Evolutionary conservation across 2,797 vertebrate species (phyloP), one percentile per base, ranked within the genome.

Genomic region (Ctenopoma multispine): DNA sequence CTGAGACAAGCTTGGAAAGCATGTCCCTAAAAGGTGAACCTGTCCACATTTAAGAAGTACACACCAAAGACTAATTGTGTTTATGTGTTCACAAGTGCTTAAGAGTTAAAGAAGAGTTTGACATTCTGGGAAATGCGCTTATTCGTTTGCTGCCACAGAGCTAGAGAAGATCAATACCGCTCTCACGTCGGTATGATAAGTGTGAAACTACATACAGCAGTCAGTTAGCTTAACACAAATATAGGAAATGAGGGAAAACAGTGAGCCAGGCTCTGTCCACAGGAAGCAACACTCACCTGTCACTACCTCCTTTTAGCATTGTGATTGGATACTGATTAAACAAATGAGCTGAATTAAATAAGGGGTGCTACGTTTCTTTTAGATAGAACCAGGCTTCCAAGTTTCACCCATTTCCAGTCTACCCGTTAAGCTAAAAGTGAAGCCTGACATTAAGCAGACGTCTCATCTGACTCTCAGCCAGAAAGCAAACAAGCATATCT

Each of bases 71-170:
- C 49, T 40, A 59, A 58, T 5, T 29, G 12, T 54, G 66, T 75
- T n/a, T 2, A 5, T 20, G 69, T n/a, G 60, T 77, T 81, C 31
- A 81, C 79, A 81, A 79, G 85, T 85, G 78, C 80, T 86, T 14
- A 38, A 71, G 8, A 21, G 65, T 66, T 61, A 65, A 69, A 79
- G 31, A 68, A 29, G 0, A 61, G 41, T 57, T 50, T 0, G 13
- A 51, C 23, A 29, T 34, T 56, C 47, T 40, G 24, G 43, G 59
- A 34, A 60, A 47, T 4, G 14, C 0, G 0, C n/a, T 10, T 7
- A 23, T 29, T 40, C 0, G 7, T 18, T 48, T 50, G 46, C 31
- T 18, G 18, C 10, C 24, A 15, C 14, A 31, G 29, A 63, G 27
- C 21, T 18, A 4, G 21, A 56, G 34, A 38, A 27, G 47, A 47